Evolutionary conservation across 2,113 vertebrate species (phyloP).

Genomic region (Bubo scandiacus): DNA sequence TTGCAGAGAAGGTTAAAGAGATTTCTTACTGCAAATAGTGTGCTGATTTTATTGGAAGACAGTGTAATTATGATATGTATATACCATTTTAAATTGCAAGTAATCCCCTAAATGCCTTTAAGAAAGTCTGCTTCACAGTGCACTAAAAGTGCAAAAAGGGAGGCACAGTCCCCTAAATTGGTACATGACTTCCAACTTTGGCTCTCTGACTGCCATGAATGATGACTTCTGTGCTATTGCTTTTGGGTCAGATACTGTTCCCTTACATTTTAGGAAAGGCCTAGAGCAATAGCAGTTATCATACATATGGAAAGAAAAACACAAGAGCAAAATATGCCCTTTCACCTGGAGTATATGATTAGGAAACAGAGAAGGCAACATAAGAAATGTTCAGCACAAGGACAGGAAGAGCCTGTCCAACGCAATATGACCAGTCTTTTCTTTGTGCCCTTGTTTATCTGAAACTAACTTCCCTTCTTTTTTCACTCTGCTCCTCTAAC

Average conservation of each 20-base stretch:
- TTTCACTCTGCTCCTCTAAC: background rate
- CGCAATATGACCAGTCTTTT: background rate
- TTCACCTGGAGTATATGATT: slow-evolving; percentile 8
- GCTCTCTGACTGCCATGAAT: background rate
- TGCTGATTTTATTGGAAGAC: background rate
- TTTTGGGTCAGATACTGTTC: background rate
- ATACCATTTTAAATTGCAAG: background rate
- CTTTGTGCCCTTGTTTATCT: slow-evolving; percentile 38
- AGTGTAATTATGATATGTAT: background rate
- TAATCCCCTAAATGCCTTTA: background rate
- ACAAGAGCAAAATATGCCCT: background rate
- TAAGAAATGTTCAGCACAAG: background rate
- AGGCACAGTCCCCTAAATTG: background rate
- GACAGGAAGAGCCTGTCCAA: slow-evolving; percentile 47
- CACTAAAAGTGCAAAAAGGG: background rate
- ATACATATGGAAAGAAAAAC: background rate
- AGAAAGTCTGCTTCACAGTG: background rate
- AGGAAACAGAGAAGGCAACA: background rate
- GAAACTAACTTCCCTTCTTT: slow-evolving; percentile 31
- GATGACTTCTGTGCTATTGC: background rate
- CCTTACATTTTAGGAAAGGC: background rate
- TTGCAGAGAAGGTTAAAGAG: background rate
- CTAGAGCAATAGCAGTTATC: background rate
- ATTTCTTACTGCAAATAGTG: background rate
- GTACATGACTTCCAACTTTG: background rate